Evolutionary conservation across 2,888 invertebrate genomes (phyloP).

Genomic region (Noctuana brunneofusca): DNA sequence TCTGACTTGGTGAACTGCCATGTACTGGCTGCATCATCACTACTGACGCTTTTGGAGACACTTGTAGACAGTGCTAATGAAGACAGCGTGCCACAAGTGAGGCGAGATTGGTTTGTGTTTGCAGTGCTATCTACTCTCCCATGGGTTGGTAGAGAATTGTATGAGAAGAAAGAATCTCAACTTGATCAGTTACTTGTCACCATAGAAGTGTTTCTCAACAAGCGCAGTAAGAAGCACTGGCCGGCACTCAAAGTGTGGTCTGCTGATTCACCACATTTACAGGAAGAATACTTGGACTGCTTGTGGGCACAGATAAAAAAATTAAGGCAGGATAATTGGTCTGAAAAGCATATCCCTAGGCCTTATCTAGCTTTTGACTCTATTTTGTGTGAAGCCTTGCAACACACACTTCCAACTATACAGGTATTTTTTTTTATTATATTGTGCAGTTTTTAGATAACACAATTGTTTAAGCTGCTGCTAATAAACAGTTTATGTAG

Average conservation of each 20-base stretch:
- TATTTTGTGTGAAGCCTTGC: constrained; percentile 96
- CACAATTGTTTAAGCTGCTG: too few species aligned
- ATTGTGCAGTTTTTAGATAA: background rate
- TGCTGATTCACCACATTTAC: constrained; percentile 96
- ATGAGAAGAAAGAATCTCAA: constrained; percentile 97
- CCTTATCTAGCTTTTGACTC: constrained; percentile 98
- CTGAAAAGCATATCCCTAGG: constrained; percentile 96
- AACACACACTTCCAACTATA: constrained; percentile 96
- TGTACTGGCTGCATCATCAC: constrained; percentile 95
- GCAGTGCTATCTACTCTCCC: constrained; percentile 96
- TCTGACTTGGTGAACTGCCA: constrained; percentile 98
- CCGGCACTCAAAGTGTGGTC: constrained; percentile 97
- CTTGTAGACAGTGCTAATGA: constrained; percentile 97
- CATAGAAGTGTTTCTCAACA: constrained; percentile 95
- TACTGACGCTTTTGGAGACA: constrained; percentile 94
- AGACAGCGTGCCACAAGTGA: constrained; percentile 95
- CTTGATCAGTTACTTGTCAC: constrained; percentile 94
- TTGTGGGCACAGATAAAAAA: constrained; percentile 94
- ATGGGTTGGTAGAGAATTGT: constrained; percentile 97
- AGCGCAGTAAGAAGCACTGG: constrained; percentile 96
- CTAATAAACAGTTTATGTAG: too few species aligned
- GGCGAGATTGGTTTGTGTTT: constrained; percentile 92
- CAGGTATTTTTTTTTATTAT: constrained; percentile 55
- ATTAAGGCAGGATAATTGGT: constrained; percentile 96
- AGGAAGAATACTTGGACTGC: constrained; percentile 98